A percentile compares a stretch with the other conserved stretches of the same genome.
These are phyloP conservation scores for Nomada lathburiana DNA, from an alignment of 2,888 invertebrate species.

Conservation along the genomic window DNA sequence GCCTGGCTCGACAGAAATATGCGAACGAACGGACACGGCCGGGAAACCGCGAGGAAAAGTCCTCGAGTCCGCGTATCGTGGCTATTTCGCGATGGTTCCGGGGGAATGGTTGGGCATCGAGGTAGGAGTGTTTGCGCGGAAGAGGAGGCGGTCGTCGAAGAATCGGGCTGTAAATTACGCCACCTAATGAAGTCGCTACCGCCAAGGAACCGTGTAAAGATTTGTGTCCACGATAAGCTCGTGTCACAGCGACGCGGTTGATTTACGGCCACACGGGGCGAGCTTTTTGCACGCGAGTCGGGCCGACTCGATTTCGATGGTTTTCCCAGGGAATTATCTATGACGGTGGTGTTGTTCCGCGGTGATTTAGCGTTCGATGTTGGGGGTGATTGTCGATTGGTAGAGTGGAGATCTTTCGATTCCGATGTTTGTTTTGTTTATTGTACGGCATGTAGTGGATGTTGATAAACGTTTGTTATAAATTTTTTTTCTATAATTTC, in stretches of 20 bases:
- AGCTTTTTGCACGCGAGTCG: conserved; percentile 32
- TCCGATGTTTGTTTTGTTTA: neutral
- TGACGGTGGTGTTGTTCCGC: neutral
- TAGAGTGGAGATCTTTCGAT: neutral
- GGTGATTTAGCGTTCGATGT: neutral
- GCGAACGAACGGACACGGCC: conserved; percentile 29
- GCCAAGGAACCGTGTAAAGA: conserved; percentile 72
- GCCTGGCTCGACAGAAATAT: conserved; percentile 37
- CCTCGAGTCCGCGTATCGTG: neutral
- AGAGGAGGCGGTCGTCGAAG: conserved; percentile 66
- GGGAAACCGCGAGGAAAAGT: conserved; percentile 8
- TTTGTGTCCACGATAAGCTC: conserved; percentile 73
- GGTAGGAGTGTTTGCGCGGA: conserved; percentile 16
- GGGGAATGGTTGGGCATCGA: neutral
- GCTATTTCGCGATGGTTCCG: conserved; percentile 13
- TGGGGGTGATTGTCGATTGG: neutral
- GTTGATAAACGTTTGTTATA: no score
- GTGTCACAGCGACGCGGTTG: conserved; percentile 67
- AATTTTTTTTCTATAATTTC: no score
- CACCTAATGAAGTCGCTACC: conserved; percentile 79
- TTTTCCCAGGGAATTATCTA: neutral
- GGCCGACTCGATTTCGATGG: conserved; percentile 19
- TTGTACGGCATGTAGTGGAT: no score
- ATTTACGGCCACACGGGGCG: conserved; percentile 65
- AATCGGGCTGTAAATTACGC: conserved; percentile 77